A percentile compares a stretch with the other conserved stretches of the same genome.
Conservation (phyloP, 2,797 vertebrate genomes). For the Phrynocephalus vlangalii region DNA sequence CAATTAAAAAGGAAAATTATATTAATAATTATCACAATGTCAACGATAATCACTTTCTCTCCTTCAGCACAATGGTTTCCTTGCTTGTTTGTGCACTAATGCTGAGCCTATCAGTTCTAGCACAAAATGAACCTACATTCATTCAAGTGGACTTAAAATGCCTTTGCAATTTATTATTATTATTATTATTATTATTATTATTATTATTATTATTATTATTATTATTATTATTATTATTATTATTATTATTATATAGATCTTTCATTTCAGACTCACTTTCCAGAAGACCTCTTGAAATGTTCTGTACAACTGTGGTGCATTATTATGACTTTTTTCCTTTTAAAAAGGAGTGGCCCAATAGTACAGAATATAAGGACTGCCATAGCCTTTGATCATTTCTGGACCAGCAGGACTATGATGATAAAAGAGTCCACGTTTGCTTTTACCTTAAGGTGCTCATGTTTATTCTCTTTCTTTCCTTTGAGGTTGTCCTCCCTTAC, state of each 20-base stretch:
- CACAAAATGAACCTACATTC: neutral
- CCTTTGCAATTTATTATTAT: constrained; percentile 48
- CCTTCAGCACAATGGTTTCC: neutral
- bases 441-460: constrained; percentile 22
- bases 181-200: neutral
- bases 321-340: constrained; percentile 64
- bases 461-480: constrained; percentile 22
- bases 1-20: constrained; percentile 27
- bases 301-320: constrained; percentile 67
- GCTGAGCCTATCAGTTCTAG: neutral
- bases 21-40: constrained; percentile 8
- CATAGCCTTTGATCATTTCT: constrained; percentile 71
- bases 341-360: constrained; percentile 57
- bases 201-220: too few relatives aligned
- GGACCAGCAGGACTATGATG: constrained; percentile 66
- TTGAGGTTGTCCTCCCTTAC: neutral
- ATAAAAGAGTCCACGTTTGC: constrained; percentile 62
- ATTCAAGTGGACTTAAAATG: neutral
- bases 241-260: neutral
- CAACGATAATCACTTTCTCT: neutral
- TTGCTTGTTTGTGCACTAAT: neutral
- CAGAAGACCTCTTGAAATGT: constrained; percentile 63
- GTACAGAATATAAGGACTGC: constrained; percentile 70
- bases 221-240: too few relatives aligned
- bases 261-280: constrained; percentile 56